Conservation (phyloP, 2,797 vertebrate genomes). For the Lithobates sylvaticus region DNA sequence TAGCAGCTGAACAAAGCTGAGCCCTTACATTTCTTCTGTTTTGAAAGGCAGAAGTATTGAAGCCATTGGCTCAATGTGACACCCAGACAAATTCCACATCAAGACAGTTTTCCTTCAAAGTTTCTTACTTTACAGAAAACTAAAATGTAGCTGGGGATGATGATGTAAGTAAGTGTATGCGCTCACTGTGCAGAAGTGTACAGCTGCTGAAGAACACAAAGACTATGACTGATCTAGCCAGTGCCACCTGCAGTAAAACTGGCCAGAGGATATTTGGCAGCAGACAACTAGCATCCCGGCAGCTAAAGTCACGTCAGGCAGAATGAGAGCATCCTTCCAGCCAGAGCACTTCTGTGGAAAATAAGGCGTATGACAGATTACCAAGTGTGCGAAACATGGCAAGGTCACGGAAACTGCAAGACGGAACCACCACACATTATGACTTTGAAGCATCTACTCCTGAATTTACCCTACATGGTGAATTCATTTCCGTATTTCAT, state of each 20-base stretch:
- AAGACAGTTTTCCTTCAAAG: too few species aligned
- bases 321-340: background rate
- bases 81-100: too few species aligned
- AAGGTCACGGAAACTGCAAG: background rate
- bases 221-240: background rate
- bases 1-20: too few species aligned
- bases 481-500: background rate
- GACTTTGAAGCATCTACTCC: too few species aligned
- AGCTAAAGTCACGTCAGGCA: conserved; percentile 10
- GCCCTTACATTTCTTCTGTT: too few species aligned
- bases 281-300: background rate
- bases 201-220: background rate
- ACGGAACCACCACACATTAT: too few species aligned
- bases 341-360: background rate
- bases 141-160: background rate
- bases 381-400: background rate
- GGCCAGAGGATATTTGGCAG: conserved; percentile 1
- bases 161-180: background rate
- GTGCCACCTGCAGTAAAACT: background rate
- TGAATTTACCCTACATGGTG: background rate
- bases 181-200: background rate
- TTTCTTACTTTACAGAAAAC: too few species aligned
- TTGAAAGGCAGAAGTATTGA: too few species aligned
- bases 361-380: background rate
- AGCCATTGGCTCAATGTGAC: too few species aligned